A percentile compares a stretch with the other conserved stretches of the same genome.
phyloP scores from a whole-genome alignment of 1,140 invertebrate genomes.

The Hypothenemus hampei region DNA sequence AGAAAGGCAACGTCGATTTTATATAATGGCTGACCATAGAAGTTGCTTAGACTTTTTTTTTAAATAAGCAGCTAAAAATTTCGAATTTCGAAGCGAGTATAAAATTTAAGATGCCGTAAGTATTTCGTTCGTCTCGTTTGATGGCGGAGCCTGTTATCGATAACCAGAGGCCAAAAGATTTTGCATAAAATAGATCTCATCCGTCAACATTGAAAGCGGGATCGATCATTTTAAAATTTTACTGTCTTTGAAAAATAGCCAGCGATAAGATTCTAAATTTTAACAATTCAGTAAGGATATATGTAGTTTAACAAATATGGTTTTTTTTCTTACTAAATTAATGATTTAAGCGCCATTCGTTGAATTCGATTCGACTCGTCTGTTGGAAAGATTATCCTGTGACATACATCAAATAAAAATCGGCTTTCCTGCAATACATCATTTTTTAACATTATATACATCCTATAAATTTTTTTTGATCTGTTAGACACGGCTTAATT shows the following conservation, averaged over 20 bases:
- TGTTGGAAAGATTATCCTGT: conserved; percentile 3
- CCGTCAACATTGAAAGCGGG: conserved; percentile 8
- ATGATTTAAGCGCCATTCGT: not conserved
- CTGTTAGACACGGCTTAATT: conserved; percentile 7
- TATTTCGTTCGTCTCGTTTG: conserved; percentile 1
- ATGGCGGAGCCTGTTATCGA: conserved; percentile 8
- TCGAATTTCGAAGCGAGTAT: too few species aligned
- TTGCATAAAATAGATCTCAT: conserved; percentile 20
- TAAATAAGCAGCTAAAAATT: too few species aligned
- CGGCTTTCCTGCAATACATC: conserved; percentile 11
- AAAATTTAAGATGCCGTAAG: conserved; percentile 7
- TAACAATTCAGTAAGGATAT: conserved; percentile 20
- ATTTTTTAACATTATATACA: conserved; percentile 12
- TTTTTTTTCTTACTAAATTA: not conserved
- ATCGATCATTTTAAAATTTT: conserved; percentile 21
- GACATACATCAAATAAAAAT: conserved; percentile 11
- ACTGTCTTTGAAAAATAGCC: conserved; percentile 13
- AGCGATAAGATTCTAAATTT: conserved; percentile 11
- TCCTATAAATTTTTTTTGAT: conserved; percentile 17
- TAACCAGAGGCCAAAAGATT: conserved; percentile 15
- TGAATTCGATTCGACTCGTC: not conserved
- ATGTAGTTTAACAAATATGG: too few species aligned
- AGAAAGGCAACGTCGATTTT: too few species aligned
- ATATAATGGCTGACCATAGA: too few species aligned
- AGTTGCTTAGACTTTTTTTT: too few species aligned